Conservation (phyloP, 2,888 invertebrate species). For the Pammene fasciana region DNA sequence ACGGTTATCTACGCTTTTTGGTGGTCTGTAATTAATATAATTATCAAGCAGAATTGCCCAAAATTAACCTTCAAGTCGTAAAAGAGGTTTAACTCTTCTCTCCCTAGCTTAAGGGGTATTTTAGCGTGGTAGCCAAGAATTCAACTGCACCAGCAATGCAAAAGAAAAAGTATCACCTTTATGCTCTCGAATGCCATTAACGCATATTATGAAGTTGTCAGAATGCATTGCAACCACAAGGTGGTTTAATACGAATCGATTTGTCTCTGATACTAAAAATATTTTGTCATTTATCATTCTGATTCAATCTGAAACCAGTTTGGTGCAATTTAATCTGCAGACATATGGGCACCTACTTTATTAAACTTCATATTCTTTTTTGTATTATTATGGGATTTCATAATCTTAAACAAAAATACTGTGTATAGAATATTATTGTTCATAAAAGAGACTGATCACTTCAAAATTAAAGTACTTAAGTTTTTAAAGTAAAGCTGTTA, state of each 20-base stretch:
- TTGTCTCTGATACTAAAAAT: constrained; percentile 22
- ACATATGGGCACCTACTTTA: not conserved
- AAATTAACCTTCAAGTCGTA: constrained; percentile 47
- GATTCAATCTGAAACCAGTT: constrained; percentile 11
- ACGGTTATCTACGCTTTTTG: constrained; percentile 50
- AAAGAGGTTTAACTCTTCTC: constrained; percentile 48
- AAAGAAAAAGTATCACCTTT: constrained; percentile 20
- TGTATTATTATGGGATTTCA: too few species aligned
- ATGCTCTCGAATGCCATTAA: constrained; percentile 53
- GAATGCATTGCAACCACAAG: constrained; percentile 48
- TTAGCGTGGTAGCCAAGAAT: constrained; percentile 46
- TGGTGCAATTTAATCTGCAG: constrained; percentile 3
- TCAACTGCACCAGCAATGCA: constrained; percentile 42
- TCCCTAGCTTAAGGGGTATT: constrained; percentile 50
- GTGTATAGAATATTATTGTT: too few species aligned
- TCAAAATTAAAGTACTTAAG: too few species aligned
- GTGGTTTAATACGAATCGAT: constrained; percentile 45
- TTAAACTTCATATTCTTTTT: too few species aligned
- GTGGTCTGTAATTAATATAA: constrained; percentile 55
- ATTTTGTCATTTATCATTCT: constrained; percentile 10
- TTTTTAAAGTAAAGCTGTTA: too few species aligned
- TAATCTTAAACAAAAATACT: too few species aligned
- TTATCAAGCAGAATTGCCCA: constrained; percentile 55
- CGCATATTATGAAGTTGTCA: constrained; percentile 64
- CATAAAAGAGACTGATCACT: too few species aligned